phyloP scores from a whole-genome alignment of 2,797 vertebrate species.

The Sparus aurata region DNA sequence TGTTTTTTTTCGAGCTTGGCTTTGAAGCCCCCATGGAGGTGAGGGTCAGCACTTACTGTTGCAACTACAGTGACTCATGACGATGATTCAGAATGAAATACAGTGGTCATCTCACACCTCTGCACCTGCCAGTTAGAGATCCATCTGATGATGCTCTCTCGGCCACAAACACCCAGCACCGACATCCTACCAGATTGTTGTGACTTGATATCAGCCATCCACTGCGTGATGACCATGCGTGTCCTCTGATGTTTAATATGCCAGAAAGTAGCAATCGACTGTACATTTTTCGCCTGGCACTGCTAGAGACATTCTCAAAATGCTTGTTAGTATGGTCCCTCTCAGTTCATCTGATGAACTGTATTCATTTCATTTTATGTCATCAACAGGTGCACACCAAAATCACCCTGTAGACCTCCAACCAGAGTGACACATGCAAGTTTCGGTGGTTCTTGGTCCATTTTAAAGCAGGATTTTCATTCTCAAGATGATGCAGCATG shows the following conservation, averaged over 20 bases:
- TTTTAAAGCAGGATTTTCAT: too few species aligned
- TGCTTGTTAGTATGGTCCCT: too few species aligned
- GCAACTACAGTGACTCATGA: conserved; percentile 45
- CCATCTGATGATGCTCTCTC: neutral
- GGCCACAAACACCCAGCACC: neutral
- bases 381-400: too few species aligned
- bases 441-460: too few species aligned
- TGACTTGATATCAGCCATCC: neutral
- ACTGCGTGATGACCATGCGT: neutral
- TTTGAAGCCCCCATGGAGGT: conserved; percentile 27
- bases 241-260: neutral
- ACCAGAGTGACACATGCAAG: too few species aligned
- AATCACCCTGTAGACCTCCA: too few species aligned
- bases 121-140: conserved; percentile 3
- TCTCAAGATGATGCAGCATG: too few species aligned
- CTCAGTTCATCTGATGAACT: too few species aligned
- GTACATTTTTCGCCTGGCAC: neutral
- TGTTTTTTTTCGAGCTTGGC: conserved; percentile 9
- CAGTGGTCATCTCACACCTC: conserved; percentile 40
- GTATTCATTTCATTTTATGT: too few species aligned
- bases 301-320: too few species aligned
- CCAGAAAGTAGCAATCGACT: neutral
- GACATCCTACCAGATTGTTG: neutral
- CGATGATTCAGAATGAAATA: conserved; percentile 52
- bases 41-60: conserved; percentile 25